Conservation (phyloP, 2,113 vertebrate species). For the Corythornis madagascariensis region DNA sequence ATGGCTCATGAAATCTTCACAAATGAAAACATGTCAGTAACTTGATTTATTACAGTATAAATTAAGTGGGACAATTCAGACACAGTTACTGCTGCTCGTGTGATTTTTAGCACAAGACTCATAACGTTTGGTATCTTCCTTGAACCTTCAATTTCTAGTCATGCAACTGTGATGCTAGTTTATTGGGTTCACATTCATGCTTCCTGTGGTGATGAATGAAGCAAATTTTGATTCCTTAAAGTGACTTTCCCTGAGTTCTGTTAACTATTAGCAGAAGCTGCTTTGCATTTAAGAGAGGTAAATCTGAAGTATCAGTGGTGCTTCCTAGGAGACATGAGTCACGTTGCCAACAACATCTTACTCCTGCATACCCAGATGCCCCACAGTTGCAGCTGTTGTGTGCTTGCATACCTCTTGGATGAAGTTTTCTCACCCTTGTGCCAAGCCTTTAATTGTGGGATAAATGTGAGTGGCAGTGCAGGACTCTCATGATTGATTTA, state of each 20-base stretch:
- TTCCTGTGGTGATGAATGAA: background rate
- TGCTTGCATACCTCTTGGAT: constrained; percentile 65
- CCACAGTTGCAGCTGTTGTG: constrained; percentile 72
- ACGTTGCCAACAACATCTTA: constrained; percentile 43
- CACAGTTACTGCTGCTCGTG: background rate
- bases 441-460: constrained; percentile 73
- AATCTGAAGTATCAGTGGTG: constrained; percentile 35
- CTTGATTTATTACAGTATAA: background rate
- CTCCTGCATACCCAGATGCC: constrained; percentile 54
- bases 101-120: background rate
- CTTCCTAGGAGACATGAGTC: constrained; percentile 33
- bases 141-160: background rate
- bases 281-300: background rate
- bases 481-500: constrained; percentile 61
- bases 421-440: constrained; percentile 67
- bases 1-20: background rate
- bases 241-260: background rate
- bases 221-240: background rate
- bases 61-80: background rate
- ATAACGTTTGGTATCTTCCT: background rate
- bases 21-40: background rate
- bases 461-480: constrained; percentile 72
- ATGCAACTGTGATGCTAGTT: background rate
- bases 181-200: background rate
- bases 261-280: background rate